Percentiles rank a stretch among this genome's conserved stretches.
These are phyloP conservation scores for Glossosoma conforme DNA, from an alignment of 1,140 invertebrate genomes.

Conservation along the genomic window DNA sequence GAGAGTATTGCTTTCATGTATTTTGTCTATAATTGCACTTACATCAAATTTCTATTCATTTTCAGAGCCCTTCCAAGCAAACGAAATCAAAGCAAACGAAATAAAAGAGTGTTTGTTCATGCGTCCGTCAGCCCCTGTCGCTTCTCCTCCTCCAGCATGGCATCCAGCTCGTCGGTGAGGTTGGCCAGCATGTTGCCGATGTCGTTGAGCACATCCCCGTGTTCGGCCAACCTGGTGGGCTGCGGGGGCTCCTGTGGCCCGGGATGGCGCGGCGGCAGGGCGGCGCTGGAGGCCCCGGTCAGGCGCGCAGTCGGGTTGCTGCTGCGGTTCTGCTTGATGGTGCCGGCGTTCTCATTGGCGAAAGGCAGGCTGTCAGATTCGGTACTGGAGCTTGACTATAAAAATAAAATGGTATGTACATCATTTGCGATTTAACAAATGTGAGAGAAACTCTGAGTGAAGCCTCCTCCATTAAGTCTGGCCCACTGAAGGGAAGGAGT, in stretches of 20 bases:
- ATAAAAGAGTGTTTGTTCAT: conserved; percentile 34
- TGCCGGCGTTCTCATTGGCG: conserved; percentile 97
- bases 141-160: conserved; percentile 90
- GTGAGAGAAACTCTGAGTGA: too few species aligned
- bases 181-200: conserved; percentile 96
- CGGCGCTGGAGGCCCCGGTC: conserved; percentile 41
- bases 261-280: conserved; percentile 39
- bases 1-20: neutral
- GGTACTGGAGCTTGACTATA: conserved; percentile 88
- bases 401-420: conserved; percentile 33
- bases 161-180: conserved; percentile 88
- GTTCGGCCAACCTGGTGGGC: conserved; percentile 51
- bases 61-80: neutral
- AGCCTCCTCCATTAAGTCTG: too few species aligned
- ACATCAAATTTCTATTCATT: neutral
- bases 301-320: conserved; percentile 47
- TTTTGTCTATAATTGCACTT: neutral
- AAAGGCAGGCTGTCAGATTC: conserved; percentile 96
- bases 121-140: conserved; percentile 66
- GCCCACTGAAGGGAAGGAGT: too few species aligned
- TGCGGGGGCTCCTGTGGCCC: conserved; percentile 29
- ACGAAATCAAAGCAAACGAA: neutral
- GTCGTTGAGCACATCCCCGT: conserved; percentile 89
- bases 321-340: conserved; percentile 72
- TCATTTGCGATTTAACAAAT: too few species aligned